Evolutionary conservation across 2,797 vertebrate genomes (phyloP).

Genomic region (Eupleurogrammus muticus): DNA sequence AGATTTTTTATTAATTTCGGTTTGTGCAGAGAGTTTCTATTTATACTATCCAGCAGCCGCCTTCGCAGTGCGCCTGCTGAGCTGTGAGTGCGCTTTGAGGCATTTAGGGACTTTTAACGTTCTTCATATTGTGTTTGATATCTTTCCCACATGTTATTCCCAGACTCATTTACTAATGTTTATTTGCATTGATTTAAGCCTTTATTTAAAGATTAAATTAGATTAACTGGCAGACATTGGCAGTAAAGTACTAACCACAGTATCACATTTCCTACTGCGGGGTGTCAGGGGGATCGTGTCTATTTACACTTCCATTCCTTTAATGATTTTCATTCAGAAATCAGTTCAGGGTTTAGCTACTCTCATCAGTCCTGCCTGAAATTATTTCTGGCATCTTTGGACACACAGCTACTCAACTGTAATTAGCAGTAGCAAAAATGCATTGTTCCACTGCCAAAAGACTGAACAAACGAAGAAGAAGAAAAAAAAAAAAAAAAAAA

Average conservation of each 20-base stretch:
- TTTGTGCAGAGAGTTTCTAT: constrained; percentile 73
- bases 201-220: constrained; percentile 73
- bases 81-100: constrained; percentile 56
- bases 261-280: constrained; percentile 60
- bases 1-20: constrained; percentile 77
- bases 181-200: constrained; percentile 72
- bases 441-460: constrained; percentile 51
- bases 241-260: constrained; percentile 58
- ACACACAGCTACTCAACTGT: constrained; percentile 55
- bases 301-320: constrained; percentile 72
- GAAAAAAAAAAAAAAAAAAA: constrained; percentile 44
- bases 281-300: constrained; percentile 63
- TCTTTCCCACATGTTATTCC: constrained; percentile 65
- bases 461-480: constrained; percentile 37
- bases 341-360: constrained; percentile 57
- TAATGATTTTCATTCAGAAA: constrained; percentile 76
- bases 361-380: constrained; percentile 57
- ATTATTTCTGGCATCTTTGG: constrained; percentile 60
- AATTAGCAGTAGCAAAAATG: constrained; percentile 71
- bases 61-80: constrained; percentile 60
- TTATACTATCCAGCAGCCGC: constrained; percentile 58
- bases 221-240: constrained; percentile 64
- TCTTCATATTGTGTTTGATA: constrained; percentile 72
- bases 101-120: constrained; percentile 72
- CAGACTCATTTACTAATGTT: constrained; percentile 67